Evolutionary conservation across 2,888 invertebrate genomes (phyloP), one percentile per base, ranked within the genome.

Genomic region (Erynnis tages): DNA sequence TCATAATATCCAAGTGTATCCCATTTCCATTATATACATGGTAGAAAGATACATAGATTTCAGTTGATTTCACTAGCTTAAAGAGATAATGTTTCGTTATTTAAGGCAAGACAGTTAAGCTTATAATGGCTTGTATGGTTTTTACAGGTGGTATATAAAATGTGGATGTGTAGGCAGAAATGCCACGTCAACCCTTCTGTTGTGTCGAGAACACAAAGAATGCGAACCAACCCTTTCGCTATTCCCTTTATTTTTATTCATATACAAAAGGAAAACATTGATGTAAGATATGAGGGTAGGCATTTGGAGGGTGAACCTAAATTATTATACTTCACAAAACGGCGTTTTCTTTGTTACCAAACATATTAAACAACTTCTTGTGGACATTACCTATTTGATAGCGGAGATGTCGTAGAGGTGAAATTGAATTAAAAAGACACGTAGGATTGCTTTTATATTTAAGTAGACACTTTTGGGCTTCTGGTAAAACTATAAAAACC

Each of bases 221-320:
- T 73, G 66, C 65, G 66, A 63, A 54, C 55, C 65, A 62, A 63
- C 70, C 73, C 73, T 73, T 69, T 65, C 65, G 47, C 47, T 58
- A 66, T 57, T 55, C 69, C 73, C 69, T 74, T 67, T 56, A 58
- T 68, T 66, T 68, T 68, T 72, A 73, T 74, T 71, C 73, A 62
- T 63, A 66, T 69, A 79, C 65, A 77, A 75, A 80, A 75, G 73
- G 72, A 81, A 74, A 82, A 83, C 73, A 77, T 77, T 78, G 69
- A 78, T 75, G 69, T 70, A 56, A 79, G 77, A 77, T 78, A 77
- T 66, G 66, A 73, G 62, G 63, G 65, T 63, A 64, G 65, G 67
- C 65, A 69, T 62, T 67, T 63, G 59, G 68, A 70, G 72, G 73
- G 74, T 61, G 64, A 67, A 60, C 63, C 62, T 56, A 56, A 70